Evolutionary conservation across 2,797 vertebrate genomes (phyloP).

Genomic region (Myripristis murdjan): DNA sequence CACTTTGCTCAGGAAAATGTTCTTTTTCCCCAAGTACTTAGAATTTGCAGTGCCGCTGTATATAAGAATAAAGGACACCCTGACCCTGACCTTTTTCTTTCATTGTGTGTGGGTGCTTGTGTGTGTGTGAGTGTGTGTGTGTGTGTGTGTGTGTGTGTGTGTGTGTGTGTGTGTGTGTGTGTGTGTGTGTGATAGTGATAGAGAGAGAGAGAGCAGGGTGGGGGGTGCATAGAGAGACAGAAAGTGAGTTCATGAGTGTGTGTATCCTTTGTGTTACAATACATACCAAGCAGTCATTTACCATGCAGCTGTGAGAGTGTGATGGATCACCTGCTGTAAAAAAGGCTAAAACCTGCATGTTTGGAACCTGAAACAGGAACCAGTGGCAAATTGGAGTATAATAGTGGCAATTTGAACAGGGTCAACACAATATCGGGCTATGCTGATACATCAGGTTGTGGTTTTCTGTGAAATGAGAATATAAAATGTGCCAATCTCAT

Average conservation of each 20-base stretch:
- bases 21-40: conserved; percentile 10
- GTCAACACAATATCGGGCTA: not conserved
- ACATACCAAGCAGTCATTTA: not conserved
- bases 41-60: not conserved
- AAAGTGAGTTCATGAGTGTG: too few species aligned
- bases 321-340: conserved; percentile 14
- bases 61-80: conserved; percentile 30
- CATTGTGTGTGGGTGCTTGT: too few species aligned
- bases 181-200: too few species aligned
- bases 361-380: not conserved
- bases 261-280: conserved; percentile 6
- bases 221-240: not conserved
- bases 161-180: too few species aligned
- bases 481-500: too few species aligned
- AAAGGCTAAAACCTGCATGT: conserved; percentile 4
- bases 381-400: not conserved
- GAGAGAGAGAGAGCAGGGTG: too few species aligned
- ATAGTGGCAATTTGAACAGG: not conserved
- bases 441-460: not conserved
- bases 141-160: too few species aligned
- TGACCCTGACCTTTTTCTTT: conserved; percentile 46
- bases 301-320: not conserved
- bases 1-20: conserved; percentile 26
- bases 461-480: conserved; percentile 13
- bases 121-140: not conserved